phyloP scores from a whole-genome alignment of 2,888 invertebrate species.

The Platycheirus rosarum region DNA sequence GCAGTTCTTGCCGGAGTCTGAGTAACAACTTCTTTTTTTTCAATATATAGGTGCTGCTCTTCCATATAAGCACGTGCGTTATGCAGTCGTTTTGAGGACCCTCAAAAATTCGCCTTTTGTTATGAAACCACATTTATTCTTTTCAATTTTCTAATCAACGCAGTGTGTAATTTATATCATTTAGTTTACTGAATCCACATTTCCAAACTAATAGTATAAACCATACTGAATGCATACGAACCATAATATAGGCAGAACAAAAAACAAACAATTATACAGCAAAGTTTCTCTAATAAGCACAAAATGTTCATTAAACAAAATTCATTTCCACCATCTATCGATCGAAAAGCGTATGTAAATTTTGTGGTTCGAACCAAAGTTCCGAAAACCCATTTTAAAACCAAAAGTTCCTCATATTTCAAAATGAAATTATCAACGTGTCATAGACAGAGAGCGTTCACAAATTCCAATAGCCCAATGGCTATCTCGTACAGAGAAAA shows the following conservation, averaged over 20 bases:
- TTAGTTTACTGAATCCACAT: too few species aligned
- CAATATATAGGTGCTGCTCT: too few species aligned
- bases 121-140: too few species aligned
- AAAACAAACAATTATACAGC: background rate
- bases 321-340: background rate
- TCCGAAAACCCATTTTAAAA: background rate
- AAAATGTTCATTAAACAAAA: constrained; percentile 1
- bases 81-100: too few species aligned
- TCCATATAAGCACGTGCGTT: too few species aligned
- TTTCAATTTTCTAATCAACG: too few species aligned
- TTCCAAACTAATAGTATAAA: too few species aligned
- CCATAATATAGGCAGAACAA: background rate
- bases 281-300: constrained; percentile 1
- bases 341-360: constrained; percentile 2
- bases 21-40: too few species aligned
- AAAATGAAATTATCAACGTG: constrained; percentile 7
- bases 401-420: background rate
- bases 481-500: background rate
- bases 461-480: background rate
- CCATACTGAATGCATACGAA: background rate
- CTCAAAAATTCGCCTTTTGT: too few species aligned
- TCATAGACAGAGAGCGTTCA: background rate
- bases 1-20: too few species aligned
- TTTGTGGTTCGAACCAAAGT: constrained; percentile 5
- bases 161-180: too few species aligned